Conservation (phyloP, 2,113 vertebrate species). For the Serinus canaria region DNA sequence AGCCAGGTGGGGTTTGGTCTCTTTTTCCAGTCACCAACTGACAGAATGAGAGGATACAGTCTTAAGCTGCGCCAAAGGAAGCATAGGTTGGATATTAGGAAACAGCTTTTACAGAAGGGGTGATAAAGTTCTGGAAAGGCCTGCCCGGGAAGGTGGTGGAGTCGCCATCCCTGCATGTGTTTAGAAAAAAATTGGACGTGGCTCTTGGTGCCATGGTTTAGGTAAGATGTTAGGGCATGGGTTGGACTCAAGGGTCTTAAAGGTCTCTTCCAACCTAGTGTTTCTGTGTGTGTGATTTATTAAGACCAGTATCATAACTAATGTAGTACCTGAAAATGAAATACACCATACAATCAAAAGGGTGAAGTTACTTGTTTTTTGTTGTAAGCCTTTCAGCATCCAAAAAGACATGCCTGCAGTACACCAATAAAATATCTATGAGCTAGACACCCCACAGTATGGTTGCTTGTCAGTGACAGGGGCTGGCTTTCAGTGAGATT, state of each 20-base stretch:
- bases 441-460: not conserved
- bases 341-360: not conserved
- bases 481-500: not conserved
- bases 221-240: not conserved
- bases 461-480: not conserved
- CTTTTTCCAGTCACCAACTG: not conserved
- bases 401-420: not conserved
- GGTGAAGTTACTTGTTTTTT: not conserved
- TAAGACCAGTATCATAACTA: not conserved
- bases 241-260: not conserved
- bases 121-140: not conserved
- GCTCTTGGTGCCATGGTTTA: not conserved
- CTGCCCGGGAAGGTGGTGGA: not conserved
- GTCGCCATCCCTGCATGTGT: not conserved
- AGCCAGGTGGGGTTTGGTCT: not conserved
- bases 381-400: not conserved
- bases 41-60: not conserved
- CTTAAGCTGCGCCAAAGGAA: accelerated
- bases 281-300: not conserved
- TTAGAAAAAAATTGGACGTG: not conserved
- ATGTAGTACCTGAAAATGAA: not conserved
- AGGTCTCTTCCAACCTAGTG: not conserved
- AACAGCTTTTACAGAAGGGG: not conserved
- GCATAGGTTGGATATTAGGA: not conserved
- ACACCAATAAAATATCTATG: not conserved